phyloP scores from a whole-genome alignment of 30 jellyfish, hydroid and myxozoan species.

The Hydractinia echinata region DNA sequence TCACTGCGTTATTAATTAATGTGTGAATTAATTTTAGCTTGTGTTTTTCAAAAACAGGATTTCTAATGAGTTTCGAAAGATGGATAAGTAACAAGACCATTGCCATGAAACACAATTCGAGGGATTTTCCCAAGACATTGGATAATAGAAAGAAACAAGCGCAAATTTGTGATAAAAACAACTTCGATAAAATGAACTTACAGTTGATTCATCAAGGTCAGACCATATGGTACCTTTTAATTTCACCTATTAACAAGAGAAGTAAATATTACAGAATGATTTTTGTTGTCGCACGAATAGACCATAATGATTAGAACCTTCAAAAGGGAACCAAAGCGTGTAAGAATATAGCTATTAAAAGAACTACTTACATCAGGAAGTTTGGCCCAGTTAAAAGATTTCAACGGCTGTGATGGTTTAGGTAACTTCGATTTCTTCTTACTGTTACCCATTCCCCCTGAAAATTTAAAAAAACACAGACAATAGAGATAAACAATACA shows the following conservation, averaged over 20 bases:
- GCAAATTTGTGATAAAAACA: not conserved
- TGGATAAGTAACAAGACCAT: no score
- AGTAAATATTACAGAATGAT: not conserved
- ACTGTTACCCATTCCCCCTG: conserved; percentile 46
- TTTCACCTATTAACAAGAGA: conserved; percentile 50
- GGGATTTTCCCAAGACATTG: no score
- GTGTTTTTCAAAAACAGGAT: no score
- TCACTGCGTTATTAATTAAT: no score
- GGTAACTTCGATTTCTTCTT: conserved; percentile 75
- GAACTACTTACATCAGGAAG: conserved; percentile 79
- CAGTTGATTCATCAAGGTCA: conserved; percentile 90
- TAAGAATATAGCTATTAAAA: not conserved
- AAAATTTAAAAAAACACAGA: not conserved
- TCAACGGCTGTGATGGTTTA: conserved; percentile 94
- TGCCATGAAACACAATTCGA: no score
- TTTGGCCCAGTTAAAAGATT: conserved; percentile 95
- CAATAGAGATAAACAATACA: not conserved
- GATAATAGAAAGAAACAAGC: no score
- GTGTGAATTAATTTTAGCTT: no score
- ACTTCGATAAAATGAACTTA: not conserved
- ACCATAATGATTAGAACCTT: not conserved
- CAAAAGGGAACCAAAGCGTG: not conserved
- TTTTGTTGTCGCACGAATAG: not conserved
- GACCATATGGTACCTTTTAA: conserved; percentile 89
- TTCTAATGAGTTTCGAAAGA: no score